Conservation (phyloP, 2,113 vertebrate genomes). For the Geococcyx californianus region DNA sequence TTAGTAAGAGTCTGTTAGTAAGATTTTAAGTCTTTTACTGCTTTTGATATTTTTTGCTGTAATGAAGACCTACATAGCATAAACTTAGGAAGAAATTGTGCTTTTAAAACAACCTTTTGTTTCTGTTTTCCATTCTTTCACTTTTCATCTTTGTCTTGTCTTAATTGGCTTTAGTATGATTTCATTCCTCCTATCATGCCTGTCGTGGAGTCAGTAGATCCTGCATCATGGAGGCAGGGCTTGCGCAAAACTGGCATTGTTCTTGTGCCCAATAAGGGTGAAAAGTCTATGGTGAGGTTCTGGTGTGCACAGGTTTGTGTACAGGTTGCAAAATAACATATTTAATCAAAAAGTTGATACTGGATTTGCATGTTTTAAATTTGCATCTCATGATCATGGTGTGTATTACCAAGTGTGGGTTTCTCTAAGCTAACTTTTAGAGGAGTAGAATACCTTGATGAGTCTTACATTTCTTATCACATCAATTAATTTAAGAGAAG, state of each 20-base stretch:
- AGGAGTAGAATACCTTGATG: slow-evolving; percentile 44
- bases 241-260: slow-evolving; percentile 99
- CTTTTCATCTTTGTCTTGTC: slow-evolving; percentile 83
- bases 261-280: slow-evolving; percentile 91
- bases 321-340: slow-evolving; percentile 73
- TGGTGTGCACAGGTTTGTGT: slow-evolving; percentile 77
- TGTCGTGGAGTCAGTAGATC: slow-evolving; percentile 91
- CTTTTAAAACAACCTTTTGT: slow-evolving; percentile 7
- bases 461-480: slow-evolving; percentile 50
- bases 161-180: slow-evolving; percentile 95
- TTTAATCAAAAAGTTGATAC: slow-evolving; percentile 73
- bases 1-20: background rate
- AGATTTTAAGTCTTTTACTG: background rate
- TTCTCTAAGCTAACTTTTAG: slow-evolving; percentile 72
- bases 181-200: slow-evolving; percentile 90
- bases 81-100: background rate
- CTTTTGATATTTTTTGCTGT: background rate
- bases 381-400: slow-evolving; percentile 64
- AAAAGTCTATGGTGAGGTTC: slow-evolving; percentile 96
- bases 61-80: background rate
- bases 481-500: slow-evolving; percentile 69
- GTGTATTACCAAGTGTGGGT: slow-evolving; percentile 69
- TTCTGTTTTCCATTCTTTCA: slow-evolving; percentile 69
- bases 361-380: slow-evolving; percentile 76
- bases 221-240: slow-evolving; percentile 98